Base-by-base conservation (phyloP, 2,113 vertebrate genomes). In the Corydoras maculifer region DNA sequence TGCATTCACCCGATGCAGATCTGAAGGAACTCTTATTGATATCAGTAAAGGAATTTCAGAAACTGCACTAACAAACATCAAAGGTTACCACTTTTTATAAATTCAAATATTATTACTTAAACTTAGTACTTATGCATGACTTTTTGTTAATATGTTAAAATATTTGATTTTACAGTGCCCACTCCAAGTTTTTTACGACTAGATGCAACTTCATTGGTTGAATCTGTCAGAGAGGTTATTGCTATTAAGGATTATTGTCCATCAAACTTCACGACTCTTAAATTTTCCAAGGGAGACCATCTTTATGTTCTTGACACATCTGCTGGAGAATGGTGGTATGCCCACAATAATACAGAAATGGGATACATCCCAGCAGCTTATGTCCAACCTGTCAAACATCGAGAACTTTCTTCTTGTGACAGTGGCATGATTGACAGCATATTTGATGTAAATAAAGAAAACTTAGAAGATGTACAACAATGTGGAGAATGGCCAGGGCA, bases 231-330 rank as follows among this genome's bases (percentile, higher is more conserved):
- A 80, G 95, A 99, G 74, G 96, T 99, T 3, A 73, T 98, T 2
- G 97, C 97, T 1, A 95, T 99, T 77, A 97, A 91, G 84, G 97
- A 99, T 85, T 97, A 99, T 82, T 93, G 94, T 78, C 96, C 97
- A 0, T 95, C 91, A 57, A 98, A 91, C 83, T 98, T 99, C 82
- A 98, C 97, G 83, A 97, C 97, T 2, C 79, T 99, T 10, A 97
- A 94, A 82, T 98, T 99, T 86, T 95, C 91, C 65, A 98, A 97
- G 80, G 97, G 97, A 0, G 95, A 99, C 81, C 92, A 85, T 50
- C 92, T 99, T 2, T 98, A 95, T 0, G 95, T 98, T 67, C 78
- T 99, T 79, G 97, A 99, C 83, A 91, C 94, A 0, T 95, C 96
- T 0, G 94, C 94, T 7, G 92, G 92, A 0, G 94, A 98, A 76